These are phyloP conservation scores for Rhea americana DNA, from an alignment of 2,113 vertebrate species.

Conservation along the genomic window DNA sequence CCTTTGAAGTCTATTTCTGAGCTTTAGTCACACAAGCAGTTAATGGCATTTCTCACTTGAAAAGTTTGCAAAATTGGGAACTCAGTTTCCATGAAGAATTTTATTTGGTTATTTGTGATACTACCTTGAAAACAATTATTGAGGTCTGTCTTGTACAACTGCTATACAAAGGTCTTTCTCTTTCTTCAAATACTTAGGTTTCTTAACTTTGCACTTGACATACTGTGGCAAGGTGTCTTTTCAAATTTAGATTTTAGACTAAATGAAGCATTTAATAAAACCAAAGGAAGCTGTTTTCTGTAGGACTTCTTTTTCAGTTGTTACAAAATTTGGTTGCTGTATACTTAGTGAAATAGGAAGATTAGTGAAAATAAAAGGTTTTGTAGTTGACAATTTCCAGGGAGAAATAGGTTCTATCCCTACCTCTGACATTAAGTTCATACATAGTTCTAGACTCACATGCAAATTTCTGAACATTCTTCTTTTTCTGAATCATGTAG, in stretches of 20 bases:
- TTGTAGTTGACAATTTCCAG: not conserved
- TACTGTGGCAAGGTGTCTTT: not conserved
- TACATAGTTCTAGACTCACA: not conserved
- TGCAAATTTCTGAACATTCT: not conserved
- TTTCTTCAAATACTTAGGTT: not conserved
- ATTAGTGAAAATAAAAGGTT: not conserved
- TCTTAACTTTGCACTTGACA: constrained; percentile 1
- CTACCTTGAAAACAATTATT: not conserved
- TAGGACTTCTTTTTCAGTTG: not conserved
- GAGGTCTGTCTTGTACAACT: not conserved
- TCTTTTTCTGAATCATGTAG: not conserved
- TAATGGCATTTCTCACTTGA: not conserved
- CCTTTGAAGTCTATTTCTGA: not conserved
- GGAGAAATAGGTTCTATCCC: not conserved
- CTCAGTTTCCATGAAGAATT: not conserved
- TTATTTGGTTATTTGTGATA: not conserved
- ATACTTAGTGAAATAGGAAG: not conserved
- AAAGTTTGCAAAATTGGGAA: not conserved
- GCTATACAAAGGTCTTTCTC: not conserved
- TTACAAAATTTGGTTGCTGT: not conserved
- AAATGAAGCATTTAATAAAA: not conserved
- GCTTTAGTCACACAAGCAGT: not conserved
- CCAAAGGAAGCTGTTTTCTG: not conserved
- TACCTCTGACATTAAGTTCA: not conserved
- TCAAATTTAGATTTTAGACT: not conserved